Evolutionary conservation across 1,140 invertebrate species (phyloP), one percentile per base, ranked within the genome.

Genomic region (Papilio helenus): DNA sequence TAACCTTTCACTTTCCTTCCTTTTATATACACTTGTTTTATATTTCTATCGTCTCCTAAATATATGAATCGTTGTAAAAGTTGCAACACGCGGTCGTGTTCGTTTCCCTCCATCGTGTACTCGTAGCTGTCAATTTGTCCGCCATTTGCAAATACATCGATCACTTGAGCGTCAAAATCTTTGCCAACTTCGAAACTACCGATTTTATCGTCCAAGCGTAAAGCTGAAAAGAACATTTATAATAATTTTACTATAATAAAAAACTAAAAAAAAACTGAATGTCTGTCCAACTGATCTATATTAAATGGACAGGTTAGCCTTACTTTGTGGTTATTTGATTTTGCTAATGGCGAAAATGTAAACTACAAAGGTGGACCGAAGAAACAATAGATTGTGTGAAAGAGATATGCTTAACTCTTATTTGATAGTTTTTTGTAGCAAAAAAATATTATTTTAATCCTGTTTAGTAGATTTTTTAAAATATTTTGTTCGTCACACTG

Each of bases 11-110:
- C 96, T 84, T 94, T 90, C 82, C 93, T 92, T 23, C 98, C 98
- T 79, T 96, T 95, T 39, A 98, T 97, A 94, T 96, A 98, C 10
- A 98, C 97, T 87, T 96, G 90, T 2, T 88, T 73, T 72, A 99
- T 97, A 91, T 99, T 98, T 80, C 97, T 96, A 91, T 98, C 97
- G 94, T 98, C 97, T 1, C 98, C 98, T 51, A 96, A 92, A 86
- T 97, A 98, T 81, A 99, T 95, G 84, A 98, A 98, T 89, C 97
- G 97, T 89, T 98, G 97, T 12, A 99, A 85, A 39, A 97, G 90
- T 86, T 97, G 96, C 46, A 95, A 86, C 0, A 96, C 85, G 14
- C 82, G 80, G 1, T 90, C 83, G 23, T 92, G 87, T 18, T 81
- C 76, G 7, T 80, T 83, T 20, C 84, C 72, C n/a, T 83, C 81